phyloP scores from a whole-genome alignment of 2,888 invertebrate genomes.

The Drosophila meridionalis region DNA sequence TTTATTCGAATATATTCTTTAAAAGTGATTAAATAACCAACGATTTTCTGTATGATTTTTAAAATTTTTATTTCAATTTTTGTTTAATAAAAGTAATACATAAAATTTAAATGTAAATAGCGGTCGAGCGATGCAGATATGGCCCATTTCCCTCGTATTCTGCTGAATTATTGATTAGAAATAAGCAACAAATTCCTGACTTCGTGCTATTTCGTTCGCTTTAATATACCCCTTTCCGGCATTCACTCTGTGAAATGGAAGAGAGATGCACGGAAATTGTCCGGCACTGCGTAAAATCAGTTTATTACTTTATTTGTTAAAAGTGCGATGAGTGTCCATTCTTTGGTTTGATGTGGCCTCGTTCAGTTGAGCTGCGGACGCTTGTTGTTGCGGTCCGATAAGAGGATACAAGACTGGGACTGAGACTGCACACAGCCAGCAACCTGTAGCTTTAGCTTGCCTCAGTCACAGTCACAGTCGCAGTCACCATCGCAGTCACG shows the following conservation, averaged over 20 bases:
- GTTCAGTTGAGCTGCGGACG: conserved; percentile 9
- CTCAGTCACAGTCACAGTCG: neutral
- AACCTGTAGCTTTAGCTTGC: conserved; percentile 72
- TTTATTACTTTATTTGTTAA: conserved; percentile 79
- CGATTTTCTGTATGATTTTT: too few species aligned
- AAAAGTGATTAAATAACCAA: too few species aligned
- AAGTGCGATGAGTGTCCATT: conserved; percentile 46
- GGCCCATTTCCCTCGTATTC: neutral
- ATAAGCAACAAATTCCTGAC: neutral
- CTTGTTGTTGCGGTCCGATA: conserved; percentile 54
- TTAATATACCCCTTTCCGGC: neutral
- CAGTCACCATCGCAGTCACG: neutral
- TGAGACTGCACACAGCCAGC: conserved; percentile 25
- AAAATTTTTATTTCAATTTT: too few species aligned
- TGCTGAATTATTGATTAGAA: neutral
- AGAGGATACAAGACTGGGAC: conserved; percentile 28
- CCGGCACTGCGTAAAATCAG: conserved; percentile 69
- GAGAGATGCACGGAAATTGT: conserved; percentile 60
- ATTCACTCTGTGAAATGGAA: neutral
- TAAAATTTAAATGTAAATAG: too few species aligned
- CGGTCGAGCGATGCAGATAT: too few species aligned
- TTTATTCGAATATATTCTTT: too few species aligned
- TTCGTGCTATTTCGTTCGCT: neutral
- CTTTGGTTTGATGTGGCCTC: conserved; percentile 26
- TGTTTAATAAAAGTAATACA: too few species aligned